Evolutionary conservation across 1,140 invertebrate genomes (phyloP), one percentile per base, ranked within the genome.

Genomic region (Diachasma alloeum): DNA sequence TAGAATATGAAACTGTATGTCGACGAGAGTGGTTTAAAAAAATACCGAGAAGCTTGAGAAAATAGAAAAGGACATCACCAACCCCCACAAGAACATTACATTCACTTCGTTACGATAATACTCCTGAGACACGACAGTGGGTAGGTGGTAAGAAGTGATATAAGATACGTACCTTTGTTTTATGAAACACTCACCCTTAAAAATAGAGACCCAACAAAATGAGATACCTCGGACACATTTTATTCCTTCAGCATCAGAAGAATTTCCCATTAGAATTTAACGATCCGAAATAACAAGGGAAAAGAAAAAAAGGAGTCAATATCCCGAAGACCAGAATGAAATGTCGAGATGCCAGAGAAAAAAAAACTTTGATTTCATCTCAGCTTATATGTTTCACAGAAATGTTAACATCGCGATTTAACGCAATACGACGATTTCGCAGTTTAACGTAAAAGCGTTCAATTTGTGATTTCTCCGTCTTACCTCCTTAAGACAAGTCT

Each of bases 1-100:
- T 79, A 79, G 74, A 77, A 77, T 79, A 79, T 79, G 75, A 79
- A 79, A 79, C 75, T 79, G 75, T 75, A 79, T 77, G 78, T 77
- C 74, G 70, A 70, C 72, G 63, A 72, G 75, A 79, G 75, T 79
- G 75, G 75, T 77, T 79, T 74, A 76, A 79, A 53, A 31, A 77
- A 77, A 79, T 79, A 77, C 75, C 73, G 70, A 59, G 59, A 69
- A 63, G 56, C 22, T 71, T 72, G 72, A 68, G 72, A 75, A 67
- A 68, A 39, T 13, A 19, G 66, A 68, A 66, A 19, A 53, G 48
- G 48, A 53, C 48, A n/a, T 15, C 48, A 19, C 1, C 39, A 42
- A 42, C 39, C 39, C 39, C 26, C 22, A 11, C 59, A 24, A 66
- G 26, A 26, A 74, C 66, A 76, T 76, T 74, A 76, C 69, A 67